Evolutionary conservation across 2,888 invertebrate species (phyloP), one percentile per base, ranked within the genome.

Genomic region (Thyatira batis): DNA sequence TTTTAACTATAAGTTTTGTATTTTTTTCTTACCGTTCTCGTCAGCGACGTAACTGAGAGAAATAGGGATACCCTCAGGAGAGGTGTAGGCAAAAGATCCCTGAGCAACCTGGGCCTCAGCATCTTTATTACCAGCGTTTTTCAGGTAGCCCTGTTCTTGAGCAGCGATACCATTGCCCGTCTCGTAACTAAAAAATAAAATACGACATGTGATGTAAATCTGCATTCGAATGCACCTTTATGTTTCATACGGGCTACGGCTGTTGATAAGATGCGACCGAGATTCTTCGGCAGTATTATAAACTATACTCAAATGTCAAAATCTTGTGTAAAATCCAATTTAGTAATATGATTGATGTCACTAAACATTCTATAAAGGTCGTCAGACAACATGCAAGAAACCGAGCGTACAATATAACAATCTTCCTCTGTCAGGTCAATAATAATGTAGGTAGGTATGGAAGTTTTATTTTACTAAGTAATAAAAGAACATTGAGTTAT

Each of bases 151-250:
- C 59, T 93, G 92, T 74, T 96, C 95, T 66, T 95, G 93, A 0
- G 94, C 95, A 5, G 92, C 91, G 62, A 96, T 96, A 11, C 95
- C 96, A 72, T 96, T 95, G 27, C 94, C 95, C 52, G 95, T 95
- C 82, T 95, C 95, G 71, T 95, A 96, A 68, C 94, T 94, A 57
- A 64, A 57, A 78, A 77, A 61, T 54, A 61, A 45, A 51, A 30
- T 23, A 45, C 10, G 25, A 11, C 9, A 27, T 13, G 11, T 25
- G 1, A 25, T 4, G 13, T 23, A 8, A 9, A 11, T 25, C 13
- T n/a, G 13, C 21, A n/a, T n/a, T n/a, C n/a, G n/a, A n/a, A n/a
- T n/a, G n/a, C n/a, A n/a, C n/a, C n/a, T n/a, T n/a, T n/a, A n/a
- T n/a, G n/a, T n/a, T n/a, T n/a, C n/a, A n/a, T n/a, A n/a, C n/a